Base-by-base conservation (phyloP, 2,888 invertebrate genomes). In the Acrobasis suavella region DNA sequence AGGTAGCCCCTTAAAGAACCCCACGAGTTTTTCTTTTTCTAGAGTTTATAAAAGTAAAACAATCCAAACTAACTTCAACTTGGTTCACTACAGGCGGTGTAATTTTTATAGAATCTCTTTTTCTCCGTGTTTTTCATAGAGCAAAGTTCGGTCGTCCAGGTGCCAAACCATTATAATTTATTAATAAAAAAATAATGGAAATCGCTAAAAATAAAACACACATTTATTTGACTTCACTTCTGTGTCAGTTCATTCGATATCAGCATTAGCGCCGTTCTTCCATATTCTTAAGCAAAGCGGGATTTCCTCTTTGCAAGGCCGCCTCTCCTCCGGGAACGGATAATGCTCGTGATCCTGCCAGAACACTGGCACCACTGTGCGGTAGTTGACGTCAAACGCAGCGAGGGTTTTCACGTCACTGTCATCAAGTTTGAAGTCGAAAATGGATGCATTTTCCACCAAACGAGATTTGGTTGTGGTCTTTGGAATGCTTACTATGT, bases 71-170 rank as follows among this genome's bases (percentile, higher is more conserved):
- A 64, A 92, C 92, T 83, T 92, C 91, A 50, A 92, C 67, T 69
- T 92, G 96, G 74, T 95, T 94, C 9, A 84, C 85, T 0, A 87
- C 94, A 0, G 96, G 96, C 50, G n/a, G n/a, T n/a, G n/a, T n/a
- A n/a, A n/a, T n/a, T n/a, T n/a, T n/a, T n/a, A n/a, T n/a, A n/a
- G n/a, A n/a, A n/a, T n/a, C n/a, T n/a, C n/a, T n/a, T n/a, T n/a
- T n/a, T n/a, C n/a, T n/a, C n/a, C n/a, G n/a, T n/a, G n/a, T n/a
- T n/a, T n/a, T n/a, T n/a, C n/a, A n/a, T n/a, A n/a, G n/a, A n/a
- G n/a, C n/a, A n/a, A n/a, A n/a, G n/a, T n/a, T n/a, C n/a, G n/a
- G n/a, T n/a, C n/a, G n/a, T n/a, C n/a, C n/a, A n/a, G n/a, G n/a
- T n/a, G n/a, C n/a, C n/a, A n/a, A n/a, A n/a, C n/a, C n/a, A n/a